These are phyloP conservation scores for Sebastes melanostomus DNA, from an alignment of 2,797 vertebrate species.

Conservation along the genomic window DNA sequence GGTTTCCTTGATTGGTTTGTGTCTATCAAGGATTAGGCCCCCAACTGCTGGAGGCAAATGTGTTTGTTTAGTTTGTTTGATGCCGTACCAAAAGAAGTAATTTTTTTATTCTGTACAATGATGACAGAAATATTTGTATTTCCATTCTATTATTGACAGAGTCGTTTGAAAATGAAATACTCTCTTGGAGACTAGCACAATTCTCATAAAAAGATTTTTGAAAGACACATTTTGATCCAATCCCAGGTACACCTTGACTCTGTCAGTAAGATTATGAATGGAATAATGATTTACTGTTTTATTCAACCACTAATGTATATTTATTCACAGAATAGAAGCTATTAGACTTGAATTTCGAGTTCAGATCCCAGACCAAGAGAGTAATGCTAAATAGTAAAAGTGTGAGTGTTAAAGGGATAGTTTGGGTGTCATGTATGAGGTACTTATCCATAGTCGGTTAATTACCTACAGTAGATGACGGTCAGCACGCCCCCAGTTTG, in stretches of 20 bases:
- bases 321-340: background rate
- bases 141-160: background rate
- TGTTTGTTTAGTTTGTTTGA: conserved; percentile 5
- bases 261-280: background rate
- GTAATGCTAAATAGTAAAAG: background rate
- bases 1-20: background rate
- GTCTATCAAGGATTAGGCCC: background rate
- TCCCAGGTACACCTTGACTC: background rate
- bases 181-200: background rate
- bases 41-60: background rate
- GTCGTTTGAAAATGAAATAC: background rate
- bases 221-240: background rate
- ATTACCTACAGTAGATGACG: too few species aligned
- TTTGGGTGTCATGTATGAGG: too few species aligned
- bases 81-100: background rate
- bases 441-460: too few species aligned
- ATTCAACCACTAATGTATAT: background rate
- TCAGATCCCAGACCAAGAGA: background rate
- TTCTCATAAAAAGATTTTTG: background rate
- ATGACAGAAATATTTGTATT: background rate
- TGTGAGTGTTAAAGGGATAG: background rate
- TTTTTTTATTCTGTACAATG: background rate
- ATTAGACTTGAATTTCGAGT: background rate
- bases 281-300: background rate
- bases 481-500: too few species aligned